Conservation (phyloP, 2,888 invertebrate species). For the Cheilosia vulpina region DNA sequence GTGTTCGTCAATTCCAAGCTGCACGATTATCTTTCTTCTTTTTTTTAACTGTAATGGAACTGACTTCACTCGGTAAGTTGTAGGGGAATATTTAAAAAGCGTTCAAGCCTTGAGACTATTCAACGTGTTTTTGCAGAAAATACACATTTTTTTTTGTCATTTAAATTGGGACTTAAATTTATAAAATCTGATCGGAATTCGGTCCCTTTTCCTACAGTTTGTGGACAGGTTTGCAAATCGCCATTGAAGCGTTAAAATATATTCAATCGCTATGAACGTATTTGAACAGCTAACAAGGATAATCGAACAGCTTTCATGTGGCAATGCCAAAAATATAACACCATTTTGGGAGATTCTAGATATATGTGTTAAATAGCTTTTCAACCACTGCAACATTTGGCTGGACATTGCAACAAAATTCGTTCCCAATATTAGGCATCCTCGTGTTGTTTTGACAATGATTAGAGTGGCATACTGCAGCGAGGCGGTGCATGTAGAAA, state of each 20-base stretch:
- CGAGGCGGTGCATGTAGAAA: background rate
- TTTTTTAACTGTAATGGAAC: no score
- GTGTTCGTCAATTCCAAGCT: no score
- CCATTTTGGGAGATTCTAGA: slow-evolving; percentile 14
- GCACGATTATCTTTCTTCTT: no score
- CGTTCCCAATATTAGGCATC: slow-evolving; percentile 46
- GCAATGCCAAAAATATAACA: slow-evolving; percentile 54
- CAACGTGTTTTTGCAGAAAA: no score
- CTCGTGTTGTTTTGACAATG: background rate
- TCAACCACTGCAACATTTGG: slow-evolving; percentile 66
- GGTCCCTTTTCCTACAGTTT: no score
- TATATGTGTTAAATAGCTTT: slow-evolving; percentile 35
- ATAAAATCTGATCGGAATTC: no score
- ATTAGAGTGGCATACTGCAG: slow-evolving; percentile 3
- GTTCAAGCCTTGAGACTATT: no score
- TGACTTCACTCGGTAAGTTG: no score
- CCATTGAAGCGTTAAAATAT: background rate
- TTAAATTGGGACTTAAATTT: no score
- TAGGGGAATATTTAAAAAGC: no score
- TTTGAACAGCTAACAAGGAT: background rate
- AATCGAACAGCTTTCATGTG: background rate
- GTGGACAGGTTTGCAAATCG: no score
- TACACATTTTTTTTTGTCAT: no score
- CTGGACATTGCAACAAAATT: slow-evolving; percentile 49
- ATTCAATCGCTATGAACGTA: background rate